Evolutionary conservation across 2,113 vertebrate species (phyloP).

Genomic region (Micromys minutus): DNA sequence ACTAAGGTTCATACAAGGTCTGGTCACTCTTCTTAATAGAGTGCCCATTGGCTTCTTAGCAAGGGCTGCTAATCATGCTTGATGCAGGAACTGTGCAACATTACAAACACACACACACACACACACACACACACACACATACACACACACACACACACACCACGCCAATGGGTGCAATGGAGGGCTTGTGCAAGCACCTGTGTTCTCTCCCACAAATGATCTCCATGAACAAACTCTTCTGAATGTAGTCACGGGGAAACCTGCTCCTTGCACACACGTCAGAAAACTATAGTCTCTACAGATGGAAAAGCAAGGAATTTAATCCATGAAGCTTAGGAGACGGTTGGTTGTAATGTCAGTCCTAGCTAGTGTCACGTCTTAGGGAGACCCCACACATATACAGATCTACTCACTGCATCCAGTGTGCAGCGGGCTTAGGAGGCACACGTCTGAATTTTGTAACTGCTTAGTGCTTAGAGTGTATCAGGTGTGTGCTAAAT

Average conservation of each 20-base stretch:
- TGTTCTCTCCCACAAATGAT: neutral
- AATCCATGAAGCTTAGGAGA: neutral
- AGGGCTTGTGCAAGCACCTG: neutral
- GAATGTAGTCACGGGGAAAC: neutral
- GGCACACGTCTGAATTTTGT: neutral
- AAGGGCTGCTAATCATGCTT: neutral
- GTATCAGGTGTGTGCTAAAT: neutral
- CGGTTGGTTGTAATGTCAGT: neutral
- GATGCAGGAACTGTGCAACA: neutral
- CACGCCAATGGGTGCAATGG: neutral
- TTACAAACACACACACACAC: neutral
- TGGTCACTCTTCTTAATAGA: neutral
- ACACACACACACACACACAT: neutral
- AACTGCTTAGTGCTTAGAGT: neutral
- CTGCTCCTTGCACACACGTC: neutral
- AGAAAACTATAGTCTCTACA: neutral
- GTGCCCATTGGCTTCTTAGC: neutral
- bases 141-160: neutral
- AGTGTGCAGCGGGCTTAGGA: neutral
- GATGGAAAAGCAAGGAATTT: neutral
- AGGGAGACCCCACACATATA: neutral
- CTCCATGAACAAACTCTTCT: neutral
- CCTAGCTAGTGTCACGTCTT: conserved; percentile 8
- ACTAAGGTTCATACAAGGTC: neutral
- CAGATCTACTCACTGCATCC: neutral